These are phyloP conservation scores for Eupithecia pulchellata DNA, from an alignment of 2,888 invertebrate species.

Conservation along the genomic window DNA sequence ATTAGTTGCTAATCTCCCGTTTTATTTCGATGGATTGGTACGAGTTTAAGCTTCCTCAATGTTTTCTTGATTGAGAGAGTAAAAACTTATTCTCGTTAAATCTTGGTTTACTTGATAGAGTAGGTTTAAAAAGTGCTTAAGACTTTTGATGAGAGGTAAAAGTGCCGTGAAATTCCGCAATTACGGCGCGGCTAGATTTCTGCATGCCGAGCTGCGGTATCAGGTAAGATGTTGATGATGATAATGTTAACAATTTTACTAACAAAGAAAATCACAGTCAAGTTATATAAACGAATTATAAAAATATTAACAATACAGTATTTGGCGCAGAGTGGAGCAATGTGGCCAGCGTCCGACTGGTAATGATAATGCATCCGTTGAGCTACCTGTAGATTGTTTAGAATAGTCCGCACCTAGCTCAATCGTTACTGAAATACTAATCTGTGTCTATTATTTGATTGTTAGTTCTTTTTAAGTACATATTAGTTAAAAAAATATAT, in stretches of 20 bases:
- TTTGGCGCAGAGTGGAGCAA: too few species aligned
- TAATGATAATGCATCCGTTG: too few species aligned
- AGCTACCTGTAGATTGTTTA: too few species aligned
- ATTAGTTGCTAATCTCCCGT: neutral
- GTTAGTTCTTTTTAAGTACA: too few species aligned
- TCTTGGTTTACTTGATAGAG: neutral
- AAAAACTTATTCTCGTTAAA: neutral
- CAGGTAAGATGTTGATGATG: conserved; percentile 37
- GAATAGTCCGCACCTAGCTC: too few species aligned
- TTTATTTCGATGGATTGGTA: neutral
- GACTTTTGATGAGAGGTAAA: conserved; percentile 38
- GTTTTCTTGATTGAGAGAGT: neutral
- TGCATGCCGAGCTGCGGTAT: conserved; percentile 33
- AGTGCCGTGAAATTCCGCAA: conserved; percentile 31
- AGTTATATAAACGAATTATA: too few species aligned
- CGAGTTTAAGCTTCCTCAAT: neutral
- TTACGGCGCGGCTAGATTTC: conserved; percentile 26
- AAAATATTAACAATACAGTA: too few species aligned
- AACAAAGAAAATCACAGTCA: neutral
- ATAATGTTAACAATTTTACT: neutral
- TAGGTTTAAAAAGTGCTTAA: conserved; percentile 24
- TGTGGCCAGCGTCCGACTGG: too few species aligned
- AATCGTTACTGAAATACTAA: too few species aligned
- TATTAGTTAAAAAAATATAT: too few species aligned
- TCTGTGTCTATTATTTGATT: too few species aligned